These are phyloP conservation scores for Eurypyga helias DNA, from an alignment of 2,113 vertebrate genomes.

Conservation along the genomic window DNA sequence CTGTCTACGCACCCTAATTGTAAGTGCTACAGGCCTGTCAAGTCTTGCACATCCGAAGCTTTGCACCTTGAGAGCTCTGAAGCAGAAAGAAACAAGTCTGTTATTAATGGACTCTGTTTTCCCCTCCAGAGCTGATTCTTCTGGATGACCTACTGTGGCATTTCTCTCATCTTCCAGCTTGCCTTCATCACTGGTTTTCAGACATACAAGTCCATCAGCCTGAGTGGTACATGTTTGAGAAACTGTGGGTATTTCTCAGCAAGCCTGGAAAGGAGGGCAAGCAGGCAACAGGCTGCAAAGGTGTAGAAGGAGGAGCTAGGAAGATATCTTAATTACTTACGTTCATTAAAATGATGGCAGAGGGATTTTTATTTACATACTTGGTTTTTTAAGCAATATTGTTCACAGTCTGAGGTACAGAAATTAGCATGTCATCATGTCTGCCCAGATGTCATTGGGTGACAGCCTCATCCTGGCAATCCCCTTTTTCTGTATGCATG, in stretches of 20 bases:
- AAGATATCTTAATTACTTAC: not conserved
- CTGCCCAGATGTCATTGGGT: not conserved
- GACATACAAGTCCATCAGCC: not conserved
- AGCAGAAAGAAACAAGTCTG: slow-evolving; percentile 38
- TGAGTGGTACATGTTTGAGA: not conserved
- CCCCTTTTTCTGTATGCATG: not conserved
- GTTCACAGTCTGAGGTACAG: not conserved
- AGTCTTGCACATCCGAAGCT: slow-evolving; percentile 30
- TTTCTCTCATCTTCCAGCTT: not conserved
- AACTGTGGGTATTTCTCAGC: not conserved
- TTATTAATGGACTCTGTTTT: slow-evolving; percentile 48
- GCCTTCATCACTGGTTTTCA: not conserved
- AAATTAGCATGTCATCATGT: not conserved
- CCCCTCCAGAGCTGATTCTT: slow-evolving; percentile 42
- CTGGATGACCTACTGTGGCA: slow-evolving; percentile 42
- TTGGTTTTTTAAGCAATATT: not conserved
- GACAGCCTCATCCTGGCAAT: not conserved
- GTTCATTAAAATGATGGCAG: not conserved
- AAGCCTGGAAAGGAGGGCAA: not conserved
- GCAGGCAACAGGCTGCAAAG: not conserved
- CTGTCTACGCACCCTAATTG: not conserved
- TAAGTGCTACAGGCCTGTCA: slow-evolving; percentile 7
- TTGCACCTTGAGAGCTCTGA: slow-evolving; percentile 46
- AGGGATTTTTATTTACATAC: not conserved
- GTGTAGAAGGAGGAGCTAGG: not conserved